phyloP scores from a whole-genome alignment of 2,797 vertebrate genomes.

The Anabacerthia variegaticeps region DNA sequence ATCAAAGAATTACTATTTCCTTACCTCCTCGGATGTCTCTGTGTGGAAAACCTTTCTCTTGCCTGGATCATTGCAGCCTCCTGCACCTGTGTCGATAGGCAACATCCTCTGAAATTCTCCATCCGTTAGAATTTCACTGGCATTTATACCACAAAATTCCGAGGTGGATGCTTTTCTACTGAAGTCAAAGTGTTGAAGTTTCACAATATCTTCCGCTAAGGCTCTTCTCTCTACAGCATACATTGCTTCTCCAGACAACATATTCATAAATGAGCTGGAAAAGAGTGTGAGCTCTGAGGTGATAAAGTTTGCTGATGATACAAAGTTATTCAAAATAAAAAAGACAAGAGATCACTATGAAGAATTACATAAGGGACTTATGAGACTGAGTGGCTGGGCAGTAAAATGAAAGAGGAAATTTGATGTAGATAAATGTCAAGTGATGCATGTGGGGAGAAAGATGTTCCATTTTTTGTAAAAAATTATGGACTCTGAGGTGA shows the following conservation, averaged over 20 bases:
- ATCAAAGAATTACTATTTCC: background rate
- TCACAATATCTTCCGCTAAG: background rate
- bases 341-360: background rate
- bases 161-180: background rate
- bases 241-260: background rate
- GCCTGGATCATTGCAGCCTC: background rate
- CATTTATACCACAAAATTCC: background rate
- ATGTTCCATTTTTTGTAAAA: background rate
- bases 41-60: background rate
- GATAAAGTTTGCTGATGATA: background rate
- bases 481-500: background rate
- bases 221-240: background rate
- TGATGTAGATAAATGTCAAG: background rate
- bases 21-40: background rate
- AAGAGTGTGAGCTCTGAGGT: background rate
- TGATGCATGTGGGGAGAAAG: background rate
- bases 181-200: background rate
- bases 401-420: slow-evolving; percentile 14
- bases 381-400: background rate
- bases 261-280: background rate
- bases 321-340: background rate
- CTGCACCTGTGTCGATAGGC: background rate
- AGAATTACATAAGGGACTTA: background rate
- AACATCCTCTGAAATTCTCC: background rate
- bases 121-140: background rate